These are phyloP conservation scores for Chloroceryle amazona DNA, from an alignment of 2,797 vertebrate species.

Conservation along the genomic window DNA sequence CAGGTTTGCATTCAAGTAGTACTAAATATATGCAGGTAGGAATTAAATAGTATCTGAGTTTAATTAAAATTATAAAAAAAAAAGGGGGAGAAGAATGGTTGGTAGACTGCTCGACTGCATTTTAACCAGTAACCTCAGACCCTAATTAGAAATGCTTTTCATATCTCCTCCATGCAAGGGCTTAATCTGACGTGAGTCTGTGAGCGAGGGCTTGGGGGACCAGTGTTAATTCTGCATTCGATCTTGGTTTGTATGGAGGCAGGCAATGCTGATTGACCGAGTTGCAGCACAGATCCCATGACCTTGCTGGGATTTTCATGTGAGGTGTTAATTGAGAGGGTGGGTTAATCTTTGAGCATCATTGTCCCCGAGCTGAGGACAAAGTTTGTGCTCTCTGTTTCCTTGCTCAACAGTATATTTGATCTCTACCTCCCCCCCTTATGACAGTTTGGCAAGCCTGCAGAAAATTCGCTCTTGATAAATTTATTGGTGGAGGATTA, in stretches of 20 bases:
- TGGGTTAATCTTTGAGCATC: conserved; percentile 91
- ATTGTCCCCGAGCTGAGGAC: conserved; percentile 88
- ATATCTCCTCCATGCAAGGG: conserved; percentile 93
- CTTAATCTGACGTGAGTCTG: conserved; percentile 93
- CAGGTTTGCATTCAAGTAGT: conserved; percentile 92
- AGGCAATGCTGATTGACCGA: conserved; percentile 89
- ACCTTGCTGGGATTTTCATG: conserved; percentile 92
- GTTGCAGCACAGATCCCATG: conserved; percentile 87
- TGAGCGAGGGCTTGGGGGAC: conserved; percentile 89
- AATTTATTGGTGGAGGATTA: conserved; percentile 73
- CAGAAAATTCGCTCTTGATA: conserved; percentile 75
- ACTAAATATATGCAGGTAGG: conserved; percentile 92
- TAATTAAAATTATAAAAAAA: conserved; percentile 96
- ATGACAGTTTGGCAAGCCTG: conserved; percentile 70
- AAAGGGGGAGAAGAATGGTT: conserved; percentile 85
- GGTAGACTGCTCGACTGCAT: conserved; percentile 90
- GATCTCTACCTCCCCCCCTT: conserved; percentile 79
- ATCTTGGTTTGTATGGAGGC: conserved; percentile 89
- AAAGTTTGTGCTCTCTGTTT: conserved; percentile 86
- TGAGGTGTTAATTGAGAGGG: conserved; percentile 98
- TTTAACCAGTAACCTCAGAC: conserved; percentile 94
- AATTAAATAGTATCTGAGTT: conserved; percentile 96
- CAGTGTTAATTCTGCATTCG: conserved; percentile 93
- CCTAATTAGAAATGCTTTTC: conserved; percentile 96
- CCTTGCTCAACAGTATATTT: conserved; percentile 82